Conservation (phyloP, 2,888 invertebrate genomes). For the Rhabditoides inermis region DNA sequence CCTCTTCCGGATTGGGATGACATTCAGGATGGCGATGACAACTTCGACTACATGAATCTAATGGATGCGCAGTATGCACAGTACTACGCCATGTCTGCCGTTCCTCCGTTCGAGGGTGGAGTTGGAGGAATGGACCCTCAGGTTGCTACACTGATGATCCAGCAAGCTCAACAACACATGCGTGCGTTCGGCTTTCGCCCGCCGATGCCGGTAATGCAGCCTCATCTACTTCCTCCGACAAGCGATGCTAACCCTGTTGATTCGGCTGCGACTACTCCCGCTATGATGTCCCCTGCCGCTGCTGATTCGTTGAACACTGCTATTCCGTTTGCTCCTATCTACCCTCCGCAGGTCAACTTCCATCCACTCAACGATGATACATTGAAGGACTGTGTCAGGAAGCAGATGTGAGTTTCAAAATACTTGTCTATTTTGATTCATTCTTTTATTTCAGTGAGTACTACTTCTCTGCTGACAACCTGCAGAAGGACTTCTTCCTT, state of each 20-base stretch:
- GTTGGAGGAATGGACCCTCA: slow-evolving; percentile 19
- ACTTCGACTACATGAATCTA: slow-evolving; percentile 52
- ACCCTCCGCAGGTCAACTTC: slow-evolving; percentile 15
- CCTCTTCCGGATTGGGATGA: slow-evolving; percentile 51
- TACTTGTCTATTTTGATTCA: not conserved
- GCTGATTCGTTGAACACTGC: slow-evolving; percentile 27
- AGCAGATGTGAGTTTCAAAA: slow-evolving; percentile 44
- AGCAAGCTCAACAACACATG: slow-evolving; percentile 39
- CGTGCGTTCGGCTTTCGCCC: slow-evolving; percentile 31
- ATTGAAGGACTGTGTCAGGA: slow-evolving; percentile 47
- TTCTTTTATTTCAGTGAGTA: slow-evolving; percentile 71
- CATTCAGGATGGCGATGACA: slow-evolving; percentile 41
- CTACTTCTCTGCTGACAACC: slow-evolving; percentile 93
- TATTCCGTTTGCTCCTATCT: slow-evolving; percentile 30
- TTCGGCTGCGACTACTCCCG: slow-evolving; percentile 12
- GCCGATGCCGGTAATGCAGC: slow-evolving; percentile 26
- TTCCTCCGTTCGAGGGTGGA: slow-evolving; percentile 44
- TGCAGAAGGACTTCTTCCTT: slow-evolving; percentile 87
- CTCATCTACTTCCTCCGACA: too few species aligned
- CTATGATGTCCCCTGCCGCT: slow-evolving; percentile 15
- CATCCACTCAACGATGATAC: slow-evolving; percentile 35
- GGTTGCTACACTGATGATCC: slow-evolving; percentile 29
- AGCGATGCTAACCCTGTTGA: too few species aligned
- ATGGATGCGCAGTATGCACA: slow-evolving; percentile 52
- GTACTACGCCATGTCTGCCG: slow-evolving; percentile 43